Conservation (phyloP, 1,140 invertebrate species). For the Planococcus citri region DNA sequence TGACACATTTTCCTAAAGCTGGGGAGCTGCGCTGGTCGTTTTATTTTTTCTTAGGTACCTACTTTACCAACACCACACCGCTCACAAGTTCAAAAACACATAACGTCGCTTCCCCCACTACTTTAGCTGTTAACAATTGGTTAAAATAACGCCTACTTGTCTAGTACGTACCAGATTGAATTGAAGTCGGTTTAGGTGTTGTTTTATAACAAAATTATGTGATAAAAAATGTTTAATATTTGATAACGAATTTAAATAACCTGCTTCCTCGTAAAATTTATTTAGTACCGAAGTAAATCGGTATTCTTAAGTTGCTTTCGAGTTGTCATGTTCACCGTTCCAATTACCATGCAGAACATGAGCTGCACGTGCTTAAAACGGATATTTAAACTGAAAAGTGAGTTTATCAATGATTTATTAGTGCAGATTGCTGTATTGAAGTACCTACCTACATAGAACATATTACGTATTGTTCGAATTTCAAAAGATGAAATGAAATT, state of each 20-base stretch:
- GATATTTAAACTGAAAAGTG: not conserved
- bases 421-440: no score
- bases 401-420: not conserved
- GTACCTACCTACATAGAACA: no score
- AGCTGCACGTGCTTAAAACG: not conserved
- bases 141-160: not conserved
- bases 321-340: not conserved
- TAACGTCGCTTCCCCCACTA: not conserved
- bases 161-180: not conserved
- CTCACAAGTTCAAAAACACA: not conserved
- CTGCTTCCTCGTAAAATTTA: not conserved
- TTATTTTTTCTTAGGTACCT: no score
- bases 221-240: not conserved
- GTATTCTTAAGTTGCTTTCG: not conserved
- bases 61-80: no score
- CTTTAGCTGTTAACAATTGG: not conserved
- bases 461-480: no score
- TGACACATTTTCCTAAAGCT: not conserved
- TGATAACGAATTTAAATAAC: constrained; percentile 8
- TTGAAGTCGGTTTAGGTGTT: not conserved
- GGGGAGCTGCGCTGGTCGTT: no score
- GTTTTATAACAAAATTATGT: not conserved
- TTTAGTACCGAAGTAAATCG: not conserved
- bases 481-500: no score
- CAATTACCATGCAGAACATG: not conserved